These are phyloP conservation scores for Coregonus sp. DNA, from an alignment of 2,797 vertebrate genomes.

Conservation along the genomic window DNA sequence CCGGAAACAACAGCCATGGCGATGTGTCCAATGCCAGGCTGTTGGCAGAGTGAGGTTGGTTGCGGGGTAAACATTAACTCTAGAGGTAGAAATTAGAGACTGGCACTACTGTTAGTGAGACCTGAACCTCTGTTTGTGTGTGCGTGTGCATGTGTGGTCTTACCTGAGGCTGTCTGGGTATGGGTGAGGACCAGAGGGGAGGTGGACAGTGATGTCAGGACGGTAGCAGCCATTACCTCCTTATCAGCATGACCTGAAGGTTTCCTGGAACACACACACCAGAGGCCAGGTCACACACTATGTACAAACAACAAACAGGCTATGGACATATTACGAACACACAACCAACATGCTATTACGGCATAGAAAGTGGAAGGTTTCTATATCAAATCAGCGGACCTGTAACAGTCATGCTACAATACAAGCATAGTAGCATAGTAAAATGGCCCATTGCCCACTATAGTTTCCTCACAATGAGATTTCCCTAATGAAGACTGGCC, in stretches of 20 bases:
- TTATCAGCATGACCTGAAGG: conserved; percentile 83
- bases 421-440: no score
- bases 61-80: background rate
- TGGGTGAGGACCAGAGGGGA: conserved; percentile 82
- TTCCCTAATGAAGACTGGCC: background rate
- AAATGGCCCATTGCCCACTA: no score
- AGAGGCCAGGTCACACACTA: no score
- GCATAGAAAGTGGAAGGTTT: no score
- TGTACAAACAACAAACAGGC: no score
- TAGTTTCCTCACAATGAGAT: background rate
- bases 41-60: background rate
- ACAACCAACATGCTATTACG: no score
- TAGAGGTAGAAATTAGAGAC: background rate
- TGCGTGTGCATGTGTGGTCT: conserved; percentile 9
- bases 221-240: conserved; percentile 91
- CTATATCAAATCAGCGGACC: no score
- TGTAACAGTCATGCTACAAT: no score
- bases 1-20: background rate
- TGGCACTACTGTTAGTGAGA: background rate
- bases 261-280: conserved; percentile 70
- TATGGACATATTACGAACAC: no score
- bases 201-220: conserved; percentile 89
- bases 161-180: conserved; percentile 67
- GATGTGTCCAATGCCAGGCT: background rate
- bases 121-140: background rate